Base-by-base conservation (phyloP, 1,140 invertebrate genomes). In the Camponotus vicinus region DNA sequence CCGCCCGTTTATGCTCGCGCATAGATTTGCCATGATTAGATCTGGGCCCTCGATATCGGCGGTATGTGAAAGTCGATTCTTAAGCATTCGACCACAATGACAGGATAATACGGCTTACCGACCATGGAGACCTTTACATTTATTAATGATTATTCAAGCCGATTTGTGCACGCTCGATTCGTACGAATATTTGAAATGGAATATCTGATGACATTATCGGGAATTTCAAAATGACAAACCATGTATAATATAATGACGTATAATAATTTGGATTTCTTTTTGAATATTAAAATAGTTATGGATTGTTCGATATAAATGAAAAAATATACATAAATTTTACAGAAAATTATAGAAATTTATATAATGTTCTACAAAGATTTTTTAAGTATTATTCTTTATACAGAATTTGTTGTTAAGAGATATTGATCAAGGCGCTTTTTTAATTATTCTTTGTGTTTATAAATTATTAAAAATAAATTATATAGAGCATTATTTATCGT, bases 51-150 rank as follows among this genome's bases (percentile, higher is more conserved):
- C 55, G 69, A 83, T 83, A 83, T 15, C 69, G 55, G 7, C 69
- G 79, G 79, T 75, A 83, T 83, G 79, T 83, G 79, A 83, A 83
- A 83, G 79, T 83, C 79, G 55, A 83, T 73, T 83, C 79, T 83
- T 83, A 42, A 61, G 40, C 79, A 27, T 52, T 83, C 69, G 69
- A 49, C 9, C 37, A 64, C 45, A 55, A 55, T 69, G 77, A 37
- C 79, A 69, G 69, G 40, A 63, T 80, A 80, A 80, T 83, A 82
- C 79, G 69, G 21, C 34, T 69, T 79, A 79, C 34, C 77, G 77
- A 79, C 27, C 79, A 27, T 59, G 15, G 55, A 75, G 69, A 49
- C 45, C 57, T 83, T 83, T 83, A 75, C 73, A 83, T 75, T 75
- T 73, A 83, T 73, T 75, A 83, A 83, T 49, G 79, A 63, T 73